Base-by-base conservation (phyloP, 2,113 vertebrate species). In the Puntigrus tetrazona region DNA sequence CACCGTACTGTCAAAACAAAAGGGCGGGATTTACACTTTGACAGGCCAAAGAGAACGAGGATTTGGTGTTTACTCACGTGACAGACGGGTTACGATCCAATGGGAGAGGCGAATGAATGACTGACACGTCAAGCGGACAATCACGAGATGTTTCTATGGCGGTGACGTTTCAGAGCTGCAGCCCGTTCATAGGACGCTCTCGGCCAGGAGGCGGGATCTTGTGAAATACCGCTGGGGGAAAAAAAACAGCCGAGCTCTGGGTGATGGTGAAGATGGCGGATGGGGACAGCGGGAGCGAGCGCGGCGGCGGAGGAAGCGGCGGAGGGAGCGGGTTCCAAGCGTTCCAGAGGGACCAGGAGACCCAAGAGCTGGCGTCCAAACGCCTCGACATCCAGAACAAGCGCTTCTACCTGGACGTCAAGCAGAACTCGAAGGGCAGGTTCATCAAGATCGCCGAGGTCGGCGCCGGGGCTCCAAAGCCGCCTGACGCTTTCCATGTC, bases 391-490 rank as follows among this genome's bases (percentile, higher is more conserved):
- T 97, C 90, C 96, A 97, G 93, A 97, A 97, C 90, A 97, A 97
- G 91, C 96, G 96, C 85, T 97, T 97, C 92, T 97, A 97, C 86
- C 91, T 97, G 89, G 96, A 97, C 75, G 96, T 97, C 27, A 97
- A 97, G 93, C 96, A 97, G 90, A 97, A 97, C 92, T 94, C 96
- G 77, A 97, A 97, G 94, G 96, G 96, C 90, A 95, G 96, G 92
- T 97, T 97, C 95, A 96, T 99, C 81, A 99, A 99, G 93, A 99
- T 99, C 91, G 97, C 97, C 75, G 97, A 99, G 95, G 97, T 98
- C 89, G 96, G 97, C 47, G 97, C 97, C 74, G 97, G 97, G 34
- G 97, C 90, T 92, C 91, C 50, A 99, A 99, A 91, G 97, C 93
- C 96, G 97, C 31, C 93, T 99, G 38, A 98, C 97, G 4, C 95